Evolutionary conservation across 1,140 invertebrate species (phyloP), one percentile per base, ranked within the genome.

Genomic region (Hypsibius dujardini): DNA sequence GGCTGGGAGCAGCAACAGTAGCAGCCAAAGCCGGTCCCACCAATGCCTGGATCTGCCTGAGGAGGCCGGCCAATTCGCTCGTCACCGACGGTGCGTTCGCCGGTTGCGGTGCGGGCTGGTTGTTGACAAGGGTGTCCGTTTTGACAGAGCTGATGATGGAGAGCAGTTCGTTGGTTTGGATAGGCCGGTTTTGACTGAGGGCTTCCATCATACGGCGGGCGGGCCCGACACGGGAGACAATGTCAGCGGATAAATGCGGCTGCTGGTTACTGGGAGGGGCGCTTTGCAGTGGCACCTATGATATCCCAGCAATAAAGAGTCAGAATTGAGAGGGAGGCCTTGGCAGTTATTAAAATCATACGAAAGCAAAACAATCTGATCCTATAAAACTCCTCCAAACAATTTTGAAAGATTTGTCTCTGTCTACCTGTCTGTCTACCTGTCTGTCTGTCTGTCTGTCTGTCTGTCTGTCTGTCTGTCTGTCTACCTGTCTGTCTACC

Each of bases 111-210:
- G 28, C 28, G 28, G 28, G 28, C 28, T 28, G 28, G 28, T 28
- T 28, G 62, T 42, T 67, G 12, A 67, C 12, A 12, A 67, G 12
- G 42, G 62, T 42, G 12, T 67, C 62, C 62, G 62, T 67, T 42
- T 67, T 67, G 12, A 67, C 62, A 12, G 62, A 67, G 62, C 42
- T 67, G 42, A 67, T 45, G 42, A 67, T 67, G 42, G 3, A 15
- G 3, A 67, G 62, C 12, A 67, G 12, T 42, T 67, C 62, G 42
- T 67, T 67, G 12, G 45, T 42, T 12, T 3, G 12, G 3, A 67
- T 42, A 3, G 62, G 62, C 42, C 62, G 62, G 42, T 67, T 42
- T 67, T 67, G 62, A 67, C 62, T 67, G 3, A 67, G 42, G 7
- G 62, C 62, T 42, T 67, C 42, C 62, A 67, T 67, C 62, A 67